Evolutionary conservation across 2,888 invertebrate genomes (phyloP).

Genomic region (Eumerus sabulonum): DNA sequence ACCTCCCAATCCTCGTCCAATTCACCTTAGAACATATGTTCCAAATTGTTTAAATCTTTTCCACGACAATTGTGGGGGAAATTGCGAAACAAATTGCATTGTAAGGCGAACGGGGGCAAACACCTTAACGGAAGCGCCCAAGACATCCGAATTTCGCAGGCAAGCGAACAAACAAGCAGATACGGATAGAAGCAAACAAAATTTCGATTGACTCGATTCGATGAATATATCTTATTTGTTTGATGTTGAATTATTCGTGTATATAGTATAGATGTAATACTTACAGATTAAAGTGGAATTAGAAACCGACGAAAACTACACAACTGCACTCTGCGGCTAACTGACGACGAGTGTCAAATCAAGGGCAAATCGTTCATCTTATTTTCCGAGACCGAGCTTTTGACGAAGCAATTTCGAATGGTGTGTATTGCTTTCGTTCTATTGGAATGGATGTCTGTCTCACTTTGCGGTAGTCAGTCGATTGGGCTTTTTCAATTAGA

Average conservation of each 20-base stretch:
- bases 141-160: background rate
- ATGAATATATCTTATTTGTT: too few relatives aligned
- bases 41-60: background rate
- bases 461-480: background rate
- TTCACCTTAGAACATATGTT: too few relatives aligned
- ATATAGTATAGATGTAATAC: conserved; percentile 20
- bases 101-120: background rate
- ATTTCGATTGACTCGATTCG: background rate
- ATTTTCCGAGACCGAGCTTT: conserved; percentile 57
- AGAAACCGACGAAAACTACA: conserved; percentile 57
- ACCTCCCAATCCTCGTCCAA: background rate
- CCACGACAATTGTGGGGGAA: background rate
- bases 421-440: conserved; percentile 21
- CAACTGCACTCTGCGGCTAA: conserved; percentile 60
- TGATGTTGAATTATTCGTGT: too few relatives aligned
- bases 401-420: conserved; percentile 48
- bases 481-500: background rate
- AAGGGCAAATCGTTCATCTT: conserved; percentile 67
- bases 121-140: background rate
- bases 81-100: conserved; percentile 24
- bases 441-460: conserved; percentile 21
- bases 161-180: conserved; percentile 35
- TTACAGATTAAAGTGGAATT: conserved; percentile 58
- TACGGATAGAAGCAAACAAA: background rate
- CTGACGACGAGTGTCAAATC: conserved; percentile 67